Percentiles rank a stretch among this genome's conserved stretches.
phyloP scores from a whole-genome alignment of 2,113 vertebrate genomes.

The Platichthys flesus region DNA sequence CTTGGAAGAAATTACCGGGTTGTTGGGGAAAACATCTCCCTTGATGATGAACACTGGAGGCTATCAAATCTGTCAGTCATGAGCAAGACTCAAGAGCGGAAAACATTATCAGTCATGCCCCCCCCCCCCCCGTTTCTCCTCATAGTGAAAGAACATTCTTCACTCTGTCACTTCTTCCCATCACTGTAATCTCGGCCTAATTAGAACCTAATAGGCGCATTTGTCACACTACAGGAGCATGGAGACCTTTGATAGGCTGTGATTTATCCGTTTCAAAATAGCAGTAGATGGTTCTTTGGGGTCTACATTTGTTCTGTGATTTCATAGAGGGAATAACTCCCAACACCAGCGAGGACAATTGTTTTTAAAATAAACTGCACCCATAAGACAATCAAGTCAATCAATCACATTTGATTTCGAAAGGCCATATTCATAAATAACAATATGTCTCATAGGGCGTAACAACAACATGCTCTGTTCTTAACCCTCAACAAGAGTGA shows the following conservation, averaged over 20 bases:
- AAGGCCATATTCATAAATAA: too few relatives aligned
- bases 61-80: slow-evolving; percentile 58
- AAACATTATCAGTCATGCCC: slow-evolving; percentile 64
- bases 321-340: slow-evolving; percentile 26
- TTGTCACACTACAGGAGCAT: slow-evolving; percentile 68
- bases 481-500: too few relatives aligned
- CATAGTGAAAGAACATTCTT: slow-evolving; percentile 61
- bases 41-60: slow-evolving; percentile 43
- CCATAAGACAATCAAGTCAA: too few relatives aligned
- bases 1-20: slow-evolving; percentile 8
- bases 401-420: too few relatives aligned
- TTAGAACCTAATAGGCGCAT: slow-evolving; percentile 73
- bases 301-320: slow-evolving; percentile 21
- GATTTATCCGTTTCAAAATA: slow-evolving; percentile 52
- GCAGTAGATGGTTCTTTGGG: slow-evolving; percentile 30
- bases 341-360: not conserved
- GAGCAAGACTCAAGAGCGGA: slow-evolving; percentile 40
- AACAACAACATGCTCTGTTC: too few relatives aligned
- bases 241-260: slow-evolving; percentile 50
- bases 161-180: slow-evolving; percentile 64
- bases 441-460: too few relatives aligned
- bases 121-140: slow-evolving; percentile 36
- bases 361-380: not conserved
- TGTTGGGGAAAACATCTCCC: slow-evolving; percentile 25
- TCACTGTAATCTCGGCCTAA: slow-evolving; percentile 72